Conservation (phyloP, 2,113 vertebrate species). For the Nipponia nippon region DNA sequence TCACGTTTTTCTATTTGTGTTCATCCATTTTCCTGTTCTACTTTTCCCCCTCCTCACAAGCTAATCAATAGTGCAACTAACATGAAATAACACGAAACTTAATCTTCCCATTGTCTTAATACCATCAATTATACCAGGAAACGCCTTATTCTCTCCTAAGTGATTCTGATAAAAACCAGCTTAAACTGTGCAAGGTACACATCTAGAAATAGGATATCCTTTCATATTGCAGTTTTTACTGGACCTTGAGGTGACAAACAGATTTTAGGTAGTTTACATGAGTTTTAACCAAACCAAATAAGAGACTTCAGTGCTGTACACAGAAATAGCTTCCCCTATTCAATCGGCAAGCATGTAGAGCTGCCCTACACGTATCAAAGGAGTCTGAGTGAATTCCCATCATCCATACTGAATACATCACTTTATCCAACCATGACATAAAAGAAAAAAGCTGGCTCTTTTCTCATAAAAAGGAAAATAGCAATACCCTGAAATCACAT, state of each 20-base stretch:
- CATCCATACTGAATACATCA: background rate
- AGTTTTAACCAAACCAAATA: background rate
- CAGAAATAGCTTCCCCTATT: background rate
- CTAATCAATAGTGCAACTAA: background rate
- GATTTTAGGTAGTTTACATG: background rate
- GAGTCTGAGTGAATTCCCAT: background rate
- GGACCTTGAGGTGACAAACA: background rate
- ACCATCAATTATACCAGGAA: background rate
- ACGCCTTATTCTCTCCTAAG: background rate
- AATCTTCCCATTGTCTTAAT: background rate
- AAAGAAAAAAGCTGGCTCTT: constrained; percentile 46
- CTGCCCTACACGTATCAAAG: background rate
- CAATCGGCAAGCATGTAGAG: background rate
- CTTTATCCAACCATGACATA: background rate
- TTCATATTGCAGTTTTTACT: background rate
- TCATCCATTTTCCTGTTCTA: background rate
- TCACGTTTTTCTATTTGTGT: background rate
- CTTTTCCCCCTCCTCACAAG: background rate
- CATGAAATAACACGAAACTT: background rate
- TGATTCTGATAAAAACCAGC: background rate
- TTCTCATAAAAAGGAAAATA: constrained; percentile 21
- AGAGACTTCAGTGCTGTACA: background rate
- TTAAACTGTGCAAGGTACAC: background rate
- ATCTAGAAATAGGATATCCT: background rate
- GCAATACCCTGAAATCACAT: background rate